phyloP scores from a whole-genome alignment of 2,113 vertebrate species.

The Heloderma charlesbogerti region DNA sequence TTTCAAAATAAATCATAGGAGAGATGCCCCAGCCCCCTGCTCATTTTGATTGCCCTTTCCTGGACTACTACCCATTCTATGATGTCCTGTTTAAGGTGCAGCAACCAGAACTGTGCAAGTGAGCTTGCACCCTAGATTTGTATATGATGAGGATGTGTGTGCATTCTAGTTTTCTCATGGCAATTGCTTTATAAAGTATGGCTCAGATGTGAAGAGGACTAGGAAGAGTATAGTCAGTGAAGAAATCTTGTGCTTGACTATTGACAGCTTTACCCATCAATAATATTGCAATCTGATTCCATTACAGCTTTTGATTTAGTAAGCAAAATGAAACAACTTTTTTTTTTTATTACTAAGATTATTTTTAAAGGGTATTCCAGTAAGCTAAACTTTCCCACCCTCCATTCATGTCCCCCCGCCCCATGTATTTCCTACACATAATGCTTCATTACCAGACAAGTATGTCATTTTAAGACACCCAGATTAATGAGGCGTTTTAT shows the following conservation, averaged over 20 bases:
- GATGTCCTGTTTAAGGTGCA: too few species aligned
- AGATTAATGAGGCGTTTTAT: conserved; percentile 82
- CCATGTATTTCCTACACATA: conserved; percentile 64
- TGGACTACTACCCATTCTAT: too few species aligned
- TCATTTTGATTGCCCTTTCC: too few species aligned
- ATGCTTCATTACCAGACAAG: conserved; percentile 74
- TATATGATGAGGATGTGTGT: too few species aligned
- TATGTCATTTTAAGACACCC: conserved; percentile 78
- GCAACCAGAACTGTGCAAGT: too few species aligned
- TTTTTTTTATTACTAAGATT: conserved; percentile 41
- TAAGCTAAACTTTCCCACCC: conserved; percentile 21
- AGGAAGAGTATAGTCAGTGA: background rate
- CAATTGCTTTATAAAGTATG: too few species aligned
- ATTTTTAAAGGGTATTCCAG: conserved; percentile 29
- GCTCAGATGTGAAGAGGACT: too few species aligned
- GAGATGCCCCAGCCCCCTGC: too few species aligned
- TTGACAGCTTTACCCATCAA: background rate
- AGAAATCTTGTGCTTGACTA: background rate
- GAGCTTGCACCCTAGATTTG: too few species aligned
- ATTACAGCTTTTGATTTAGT: background rate
- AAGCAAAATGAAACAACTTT: background rate
- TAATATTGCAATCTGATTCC: background rate
- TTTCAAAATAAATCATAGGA: too few species aligned
- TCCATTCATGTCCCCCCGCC: background rate
- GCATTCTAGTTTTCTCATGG: too few species aligned